Conservation (phyloP, 2,888 invertebrate genomes). For the Lymantria dispar region DNA sequence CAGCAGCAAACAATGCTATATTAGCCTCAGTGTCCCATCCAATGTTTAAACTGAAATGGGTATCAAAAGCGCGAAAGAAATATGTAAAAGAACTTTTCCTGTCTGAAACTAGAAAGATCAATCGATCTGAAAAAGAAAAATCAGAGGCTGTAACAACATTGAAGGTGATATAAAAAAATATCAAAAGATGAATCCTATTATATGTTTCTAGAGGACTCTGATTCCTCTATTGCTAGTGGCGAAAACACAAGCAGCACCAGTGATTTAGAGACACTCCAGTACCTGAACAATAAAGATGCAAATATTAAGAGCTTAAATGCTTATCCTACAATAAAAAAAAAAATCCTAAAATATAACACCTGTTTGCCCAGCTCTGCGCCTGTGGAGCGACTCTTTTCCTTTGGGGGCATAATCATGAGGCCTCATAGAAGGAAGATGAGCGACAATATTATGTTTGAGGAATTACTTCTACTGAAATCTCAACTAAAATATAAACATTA, state of each 20-base stretch:
- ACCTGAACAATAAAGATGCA: not conserved
- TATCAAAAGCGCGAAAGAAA: too few species aligned
- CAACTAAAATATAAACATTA: not conserved
- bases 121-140: conserved; percentile 17
- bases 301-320: not conserved
- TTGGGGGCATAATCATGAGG: too few species aligned
- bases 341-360: not conserved
- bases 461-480: not conserved
- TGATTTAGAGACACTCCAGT: not conserved
- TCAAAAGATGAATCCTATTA: conserved; percentile 12
- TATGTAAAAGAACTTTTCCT: not conserved
- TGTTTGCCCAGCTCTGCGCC: too few species aligned
- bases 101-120: not conserved
- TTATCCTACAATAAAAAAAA: not conserved
- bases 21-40: too few species aligned
- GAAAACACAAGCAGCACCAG: not conserved
- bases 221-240: not conserved
- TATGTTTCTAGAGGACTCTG: not conserved
- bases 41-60: too few species aligned
- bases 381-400: too few species aligned
- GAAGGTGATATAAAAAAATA: conserved; percentile 12
- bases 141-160: conserved; percentile 11
- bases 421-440: not conserved
- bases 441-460: not conserved
- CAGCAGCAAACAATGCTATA: too few species aligned